These are phyloP conservation scores for Philypnodon macrostomus DNA, from an alignment of 2,797 vertebrate genomes.

Conservation along the genomic window DNA sequence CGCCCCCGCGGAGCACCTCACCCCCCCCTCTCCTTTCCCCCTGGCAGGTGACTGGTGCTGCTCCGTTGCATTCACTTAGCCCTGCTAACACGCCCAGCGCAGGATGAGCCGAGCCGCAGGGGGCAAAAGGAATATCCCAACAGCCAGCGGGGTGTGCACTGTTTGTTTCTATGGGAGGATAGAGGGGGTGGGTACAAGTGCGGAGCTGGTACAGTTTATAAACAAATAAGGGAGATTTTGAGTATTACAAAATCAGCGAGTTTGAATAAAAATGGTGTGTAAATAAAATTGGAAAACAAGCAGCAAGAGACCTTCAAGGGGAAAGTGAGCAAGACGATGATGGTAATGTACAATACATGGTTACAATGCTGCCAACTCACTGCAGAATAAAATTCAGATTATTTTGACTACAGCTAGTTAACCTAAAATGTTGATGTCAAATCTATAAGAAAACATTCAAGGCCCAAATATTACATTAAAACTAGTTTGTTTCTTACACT, in stretches of 20 bases:
- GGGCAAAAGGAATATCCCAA: constrained; percentile 55
- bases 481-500: too few species aligned
- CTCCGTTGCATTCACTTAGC: constrained; percentile 63
- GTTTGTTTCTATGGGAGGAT: constrained; percentile 64
- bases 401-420: too few species aligned
- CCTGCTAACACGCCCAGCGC: constrained; percentile 53
- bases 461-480: too few species aligned
- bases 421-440: too few species aligned
- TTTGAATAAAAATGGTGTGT: constrained; percentile 40
- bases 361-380: too few species aligned
- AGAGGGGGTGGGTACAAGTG: constrained; percentile 15
- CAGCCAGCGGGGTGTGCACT: constrained; percentile 56
- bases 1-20: constrained; percentile 50
- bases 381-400: too few species aligned
- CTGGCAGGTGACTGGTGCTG: constrained; percentile 71
- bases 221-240: constrained; percentile 63
- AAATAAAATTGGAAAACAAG: constrained; percentile 23
- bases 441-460: too few species aligned
- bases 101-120: constrained; percentile 60
- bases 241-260: constrained; percentile 23
- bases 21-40: constrained; percentile 50
- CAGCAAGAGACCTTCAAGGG: too few species aligned
- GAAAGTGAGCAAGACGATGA: too few species aligned
- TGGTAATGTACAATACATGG: too few species aligned
- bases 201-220: constrained; percentile 66